Percentiles rank a stretch among this genome's conserved stretches.
phyloP scores from a whole-genome alignment of 2,888 invertebrate species.

The Leptothorax acervorum region DNA sequence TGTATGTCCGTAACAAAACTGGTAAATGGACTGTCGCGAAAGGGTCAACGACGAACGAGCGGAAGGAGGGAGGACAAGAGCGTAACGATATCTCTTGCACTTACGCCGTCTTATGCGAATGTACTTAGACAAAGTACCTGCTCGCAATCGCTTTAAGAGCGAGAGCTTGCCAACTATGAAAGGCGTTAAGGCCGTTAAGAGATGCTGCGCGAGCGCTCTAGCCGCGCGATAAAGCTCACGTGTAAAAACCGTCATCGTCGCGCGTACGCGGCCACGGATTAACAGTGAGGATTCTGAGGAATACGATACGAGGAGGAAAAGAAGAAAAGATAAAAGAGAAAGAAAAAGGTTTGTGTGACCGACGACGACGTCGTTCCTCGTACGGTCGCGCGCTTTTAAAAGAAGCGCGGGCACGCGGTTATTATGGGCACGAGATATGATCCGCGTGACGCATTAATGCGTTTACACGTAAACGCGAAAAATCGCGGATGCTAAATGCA shows the following conservation, averaged over 20 bases:
- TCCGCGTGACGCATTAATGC: constrained; percentile 73
- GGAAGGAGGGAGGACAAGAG: constrained; percentile 21
- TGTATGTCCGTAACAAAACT: constrained; percentile 46
- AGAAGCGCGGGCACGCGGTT: constrained; percentile 57
- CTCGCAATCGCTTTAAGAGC: constrained; percentile 79
- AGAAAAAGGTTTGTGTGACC: constrained; percentile 13
- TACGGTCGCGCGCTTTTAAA: constrained; percentile 61
- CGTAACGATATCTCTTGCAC: constrained; percentile 78
- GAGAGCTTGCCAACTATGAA: constrained; percentile 77
- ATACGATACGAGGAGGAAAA: constrained; percentile 37
- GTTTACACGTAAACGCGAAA: constrained; percentile 67
- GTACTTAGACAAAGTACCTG: constrained; percentile 81
- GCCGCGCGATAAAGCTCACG: constrained; percentile 78
- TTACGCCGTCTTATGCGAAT: constrained; percentile 73
- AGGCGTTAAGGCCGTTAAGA: constrained; percentile 79
- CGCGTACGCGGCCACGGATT: constrained; percentile 61
- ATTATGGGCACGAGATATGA: constrained; percentile 67
- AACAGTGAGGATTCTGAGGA: constrained; percentile 42
- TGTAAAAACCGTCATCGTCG: constrained; percentile 63
- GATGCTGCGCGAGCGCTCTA: constrained; percentile 72
- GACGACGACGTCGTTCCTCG: constrained; percentile 56
- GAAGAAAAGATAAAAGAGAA: background rate
- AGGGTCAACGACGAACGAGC: constrained; percentile 40
- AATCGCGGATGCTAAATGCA: constrained; percentile 77
- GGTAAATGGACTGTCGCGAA: constrained; percentile 61